A percentile compares a stretch with the other conserved stretches of the same genome.
phyloP scores from a whole-genome alignment of 1,140 invertebrate species.

The Drosophila mayri region DNA sequence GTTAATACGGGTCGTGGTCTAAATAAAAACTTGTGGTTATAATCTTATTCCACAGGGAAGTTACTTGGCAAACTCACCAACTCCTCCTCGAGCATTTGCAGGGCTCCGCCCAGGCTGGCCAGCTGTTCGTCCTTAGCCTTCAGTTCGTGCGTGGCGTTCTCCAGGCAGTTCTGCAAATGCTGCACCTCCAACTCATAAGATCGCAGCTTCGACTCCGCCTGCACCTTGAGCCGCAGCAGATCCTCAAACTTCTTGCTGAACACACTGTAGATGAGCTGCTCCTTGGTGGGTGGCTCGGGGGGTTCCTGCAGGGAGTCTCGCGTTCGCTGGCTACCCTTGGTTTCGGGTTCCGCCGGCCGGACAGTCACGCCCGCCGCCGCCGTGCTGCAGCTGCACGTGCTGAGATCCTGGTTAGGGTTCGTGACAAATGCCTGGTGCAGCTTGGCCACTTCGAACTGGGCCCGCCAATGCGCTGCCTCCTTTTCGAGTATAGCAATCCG shows the following conservation, averaged over 20 bases:
- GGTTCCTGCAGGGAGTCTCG: conserved; percentile 66
- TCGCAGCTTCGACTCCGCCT: conserved; percentile 71
- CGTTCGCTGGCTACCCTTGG: conserved; percentile 48
- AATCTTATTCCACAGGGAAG: not conserved
- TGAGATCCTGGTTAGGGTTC: conserved; percentile 61
- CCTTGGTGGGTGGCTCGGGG: conserved; percentile 61
- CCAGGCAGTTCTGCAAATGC: conserved; percentile 79
- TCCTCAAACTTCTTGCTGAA: conserved; percentile 82
- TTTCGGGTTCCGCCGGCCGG: conserved; percentile 42
- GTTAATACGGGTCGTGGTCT: conserved; percentile 90
- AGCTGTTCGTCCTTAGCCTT: conserved; percentile 85
- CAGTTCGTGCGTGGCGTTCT: conserved; percentile 80
- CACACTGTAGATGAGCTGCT: conserved; percentile 75
- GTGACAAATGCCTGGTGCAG: conserved; percentile 83
- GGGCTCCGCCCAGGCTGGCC: conserved; percentile 85
- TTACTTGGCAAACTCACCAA: conserved; percentile 71
- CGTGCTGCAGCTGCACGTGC: conserved; percentile 73
- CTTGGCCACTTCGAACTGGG: conserved; percentile 87
- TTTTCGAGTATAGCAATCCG: conserved; percentile 85
- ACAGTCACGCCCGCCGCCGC: conserved; percentile 74
- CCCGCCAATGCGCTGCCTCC: conserved; percentile 87
- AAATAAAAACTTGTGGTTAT: conserved; percentile 40
- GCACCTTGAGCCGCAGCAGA: conserved; percentile 67
- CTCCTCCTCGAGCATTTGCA: conserved; percentile 86
- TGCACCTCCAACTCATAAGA: conserved; percentile 71